These are phyloP conservation scores for Uromys caudimaculatus DNA, from an alignment of 2,797 vertebrate species.

Conservation along the genomic window DNA sequence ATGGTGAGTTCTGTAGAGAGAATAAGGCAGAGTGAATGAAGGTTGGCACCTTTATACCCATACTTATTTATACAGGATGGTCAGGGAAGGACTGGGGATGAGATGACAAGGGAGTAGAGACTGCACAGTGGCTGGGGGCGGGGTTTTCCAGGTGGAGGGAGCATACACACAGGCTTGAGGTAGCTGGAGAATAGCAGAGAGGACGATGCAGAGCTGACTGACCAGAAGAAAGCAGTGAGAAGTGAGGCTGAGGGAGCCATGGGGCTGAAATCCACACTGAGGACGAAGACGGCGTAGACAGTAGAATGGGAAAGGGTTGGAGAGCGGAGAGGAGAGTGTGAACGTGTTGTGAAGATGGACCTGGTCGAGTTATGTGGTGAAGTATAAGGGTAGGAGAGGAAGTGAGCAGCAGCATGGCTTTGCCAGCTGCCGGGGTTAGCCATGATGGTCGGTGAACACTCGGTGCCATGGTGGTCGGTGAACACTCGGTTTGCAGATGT, in stretches of 20 bases:
- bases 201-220: background rate
- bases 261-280: background rate
- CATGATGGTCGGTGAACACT: fast-evolving
- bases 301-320: too few species aligned
- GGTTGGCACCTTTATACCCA: background rate
- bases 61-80: background rate
- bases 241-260: background rate
- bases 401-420: background rate
- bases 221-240: background rate
- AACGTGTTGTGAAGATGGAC: background rate
- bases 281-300: background rate
- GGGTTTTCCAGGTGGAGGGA: background rate
- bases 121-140: background rate
- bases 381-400: background rate
- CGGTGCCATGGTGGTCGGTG: background rate
- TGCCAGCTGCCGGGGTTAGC: background rate
- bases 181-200: background rate
- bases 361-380: background rate
- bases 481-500: background rate
- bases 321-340: background rate
- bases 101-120: background rate
- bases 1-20: background rate
- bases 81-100: background rate
- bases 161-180: background rate
- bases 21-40: background rate